Evolutionary conservation across 2,797 vertebrate genomes (phyloP).

Genomic region (Zalophus californianus): DNA sequence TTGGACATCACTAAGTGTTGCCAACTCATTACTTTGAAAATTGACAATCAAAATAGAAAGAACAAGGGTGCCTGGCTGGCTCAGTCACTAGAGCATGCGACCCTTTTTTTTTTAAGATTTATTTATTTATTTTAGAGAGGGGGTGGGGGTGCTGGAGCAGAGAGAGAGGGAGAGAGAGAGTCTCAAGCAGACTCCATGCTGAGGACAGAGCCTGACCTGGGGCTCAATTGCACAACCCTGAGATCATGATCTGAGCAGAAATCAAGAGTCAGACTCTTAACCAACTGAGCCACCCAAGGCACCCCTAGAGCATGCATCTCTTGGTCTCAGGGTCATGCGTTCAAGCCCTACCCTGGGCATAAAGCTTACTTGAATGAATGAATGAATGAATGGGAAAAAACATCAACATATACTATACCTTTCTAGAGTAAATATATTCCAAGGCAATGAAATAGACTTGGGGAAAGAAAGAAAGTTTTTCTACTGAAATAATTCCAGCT

Average conservation of each 20-base stretch:
- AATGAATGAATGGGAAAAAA: not conserved
- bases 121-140: not conserved
- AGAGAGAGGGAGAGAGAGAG: not conserved
- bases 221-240: not conserved
- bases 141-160: not conserved
- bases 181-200: not conserved
- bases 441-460: slow-evolving; percentile 24
- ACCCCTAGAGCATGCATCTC: not conserved
- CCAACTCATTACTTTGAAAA: not conserved
- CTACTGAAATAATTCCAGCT: not conserved
- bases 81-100: not conserved
- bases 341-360: not conserved
- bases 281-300: not conserved
- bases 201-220: not conserved
- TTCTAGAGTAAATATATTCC: slow-evolving; percentile 30
- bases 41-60: not conserved
- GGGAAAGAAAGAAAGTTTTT: not conserved
- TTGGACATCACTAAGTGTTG: slow-evolving; percentile 2
- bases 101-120: not conserved
- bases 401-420: not conserved
- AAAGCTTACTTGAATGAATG: not conserved
- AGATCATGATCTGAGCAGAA: not conserved
- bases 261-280: not conserved
- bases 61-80: not conserved
- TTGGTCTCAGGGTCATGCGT: not conserved